Evolutionary conservation across 2,113 vertebrate species (phyloP).

Genomic region (Mastomys coucha): DNA sequence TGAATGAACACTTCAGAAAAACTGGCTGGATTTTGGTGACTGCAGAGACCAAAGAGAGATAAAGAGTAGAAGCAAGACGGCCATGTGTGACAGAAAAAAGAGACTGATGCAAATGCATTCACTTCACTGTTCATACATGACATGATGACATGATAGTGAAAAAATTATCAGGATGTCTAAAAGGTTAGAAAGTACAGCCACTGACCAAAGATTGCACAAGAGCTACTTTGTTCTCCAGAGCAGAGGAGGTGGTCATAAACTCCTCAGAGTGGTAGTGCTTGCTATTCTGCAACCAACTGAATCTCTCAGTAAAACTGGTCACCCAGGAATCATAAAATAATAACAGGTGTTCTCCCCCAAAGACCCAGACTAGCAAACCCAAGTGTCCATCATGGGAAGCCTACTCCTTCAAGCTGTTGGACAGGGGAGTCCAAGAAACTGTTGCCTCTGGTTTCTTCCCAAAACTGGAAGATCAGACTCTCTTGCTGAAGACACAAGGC

Average conservation of each 20-base stretch:
- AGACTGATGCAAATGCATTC: neutral
- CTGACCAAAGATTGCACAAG: neutral
- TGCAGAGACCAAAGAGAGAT: conserved; percentile 39
- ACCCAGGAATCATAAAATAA: neutral
- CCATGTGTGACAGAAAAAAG: neutral
- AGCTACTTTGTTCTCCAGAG: neutral
- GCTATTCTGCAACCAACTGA: neutral
- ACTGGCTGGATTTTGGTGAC: conserved; percentile 3
- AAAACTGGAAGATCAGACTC: neutral
- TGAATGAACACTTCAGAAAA: conserved; percentile 2
- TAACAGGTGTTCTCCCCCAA: neutral
- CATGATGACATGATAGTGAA: neutral
- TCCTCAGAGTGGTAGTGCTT: neutral
- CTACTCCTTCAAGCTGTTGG: neutral
- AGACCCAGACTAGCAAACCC: neutral
- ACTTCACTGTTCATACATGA: neutral
- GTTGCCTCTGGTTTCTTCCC: neutral
- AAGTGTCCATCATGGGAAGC: neutral
- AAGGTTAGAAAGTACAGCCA: conserved; percentile 27
- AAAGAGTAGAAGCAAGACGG: neutral
- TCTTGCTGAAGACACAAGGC: neutral
- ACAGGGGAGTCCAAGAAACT: neutral
- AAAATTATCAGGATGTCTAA: neutral
- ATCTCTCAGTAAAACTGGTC: neutral
- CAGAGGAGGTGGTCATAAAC: neutral